These are phyloP conservation scores for Heliconius ismenius DNA, from an alignment of 2,888 invertebrate species.

Conservation along the genomic window DNA sequence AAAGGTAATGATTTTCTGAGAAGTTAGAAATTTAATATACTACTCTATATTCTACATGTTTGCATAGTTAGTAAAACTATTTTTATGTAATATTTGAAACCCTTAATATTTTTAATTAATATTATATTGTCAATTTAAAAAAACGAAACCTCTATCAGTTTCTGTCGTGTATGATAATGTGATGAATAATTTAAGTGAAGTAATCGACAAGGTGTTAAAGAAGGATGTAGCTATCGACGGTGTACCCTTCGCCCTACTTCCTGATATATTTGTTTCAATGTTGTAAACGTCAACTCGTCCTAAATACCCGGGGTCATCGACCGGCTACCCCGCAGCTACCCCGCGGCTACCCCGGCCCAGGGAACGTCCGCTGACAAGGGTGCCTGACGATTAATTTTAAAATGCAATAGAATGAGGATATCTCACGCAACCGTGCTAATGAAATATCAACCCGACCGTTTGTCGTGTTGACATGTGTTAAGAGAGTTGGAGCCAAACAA, in stretches of 20 bases:
- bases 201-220: conserved; percentile 54
- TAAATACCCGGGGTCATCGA: conserved; percentile 73
- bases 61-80: too few species aligned
- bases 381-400: conserved; percentile 73
- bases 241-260: conserved; percentile 61
- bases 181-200: conserved; percentile 38
- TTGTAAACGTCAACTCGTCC: conserved; percentile 70
- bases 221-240: conserved; percentile 51
- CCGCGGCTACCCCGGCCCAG: conserved; percentile 48
- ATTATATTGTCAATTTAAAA: neutral
- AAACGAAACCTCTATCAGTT: neutral
- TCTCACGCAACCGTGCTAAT: conserved; percentile 60
- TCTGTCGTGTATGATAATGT: neutral
- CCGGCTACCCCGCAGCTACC: conserved; percentile 58
- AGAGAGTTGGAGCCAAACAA: conserved; percentile 18
- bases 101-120: neutral
- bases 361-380: conserved; percentile 68
- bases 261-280: conserved; percentile 61
- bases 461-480: conserved; percentile 31
- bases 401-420: conserved; percentile 68
- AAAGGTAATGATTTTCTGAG: conserved; percentile 41
- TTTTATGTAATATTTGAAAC: neutral
- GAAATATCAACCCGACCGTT: conserved; percentile 34
- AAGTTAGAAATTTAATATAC: too few species aligned
- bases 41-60: too few species aligned